These are phyloP conservation scores for Pardosa pseudoannulata DNA, from an alignment of 2,888 invertebrate species.

Conservation along the genomic window DNA sequence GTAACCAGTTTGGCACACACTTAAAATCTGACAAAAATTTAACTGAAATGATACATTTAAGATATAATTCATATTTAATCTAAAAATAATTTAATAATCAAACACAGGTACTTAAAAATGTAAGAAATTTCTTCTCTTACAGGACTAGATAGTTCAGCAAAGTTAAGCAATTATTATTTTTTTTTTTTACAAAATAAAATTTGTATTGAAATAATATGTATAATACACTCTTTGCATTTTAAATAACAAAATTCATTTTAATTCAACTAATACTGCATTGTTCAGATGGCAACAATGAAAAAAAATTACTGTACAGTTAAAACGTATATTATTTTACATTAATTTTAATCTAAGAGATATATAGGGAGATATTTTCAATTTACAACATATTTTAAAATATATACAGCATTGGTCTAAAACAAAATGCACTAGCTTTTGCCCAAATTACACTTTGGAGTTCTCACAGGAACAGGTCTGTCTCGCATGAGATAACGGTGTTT, in stretches of 20 bases:
- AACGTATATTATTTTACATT: constrained; percentile 14
- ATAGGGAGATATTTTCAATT: background rate
- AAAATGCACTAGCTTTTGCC: constrained; percentile 50
- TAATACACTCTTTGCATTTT: background rate
- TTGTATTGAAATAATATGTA: no score
- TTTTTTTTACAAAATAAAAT: no score
- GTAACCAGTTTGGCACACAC: constrained; percentile 3
- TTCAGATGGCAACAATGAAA: constrained; percentile 34
- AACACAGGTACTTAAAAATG: background rate
- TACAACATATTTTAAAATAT: constrained; percentile 29
- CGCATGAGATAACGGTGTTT: constrained; percentile 59
- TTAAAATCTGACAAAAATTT: background rate
- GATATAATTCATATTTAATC: no score
- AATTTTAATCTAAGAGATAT: constrained; percentile 20
- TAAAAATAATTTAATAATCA: background rate
- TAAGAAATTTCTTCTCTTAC: background rate
- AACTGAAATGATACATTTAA: background rate
- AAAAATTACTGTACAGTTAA: constrained; percentile 45
- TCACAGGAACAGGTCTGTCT: constrained; percentile 33
- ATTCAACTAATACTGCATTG: constrained; percentile 46
- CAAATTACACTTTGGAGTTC: constrained; percentile 35
- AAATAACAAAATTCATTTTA: background rate
- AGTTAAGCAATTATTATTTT: no score
- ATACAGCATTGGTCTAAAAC: constrained; percentile 21
- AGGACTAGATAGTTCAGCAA: background rate